These are phyloP conservation scores for Phymorhynchus buccinoides DNA, from an alignment of 1,140 invertebrate species.

Conservation along the genomic window DNA sequence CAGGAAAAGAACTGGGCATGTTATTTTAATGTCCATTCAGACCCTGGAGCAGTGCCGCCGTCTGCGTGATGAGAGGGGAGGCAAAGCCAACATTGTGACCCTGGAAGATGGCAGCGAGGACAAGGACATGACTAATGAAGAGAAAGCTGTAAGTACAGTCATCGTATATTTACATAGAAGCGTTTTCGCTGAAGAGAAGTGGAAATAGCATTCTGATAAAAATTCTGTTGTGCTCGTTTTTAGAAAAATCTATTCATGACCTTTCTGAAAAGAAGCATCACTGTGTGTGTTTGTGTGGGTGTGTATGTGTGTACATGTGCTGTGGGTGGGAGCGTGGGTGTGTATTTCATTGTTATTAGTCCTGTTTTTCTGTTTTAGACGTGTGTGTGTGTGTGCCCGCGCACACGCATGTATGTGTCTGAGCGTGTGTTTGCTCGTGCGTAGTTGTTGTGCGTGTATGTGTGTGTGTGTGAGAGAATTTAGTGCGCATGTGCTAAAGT, in stretches of 20 bases:
- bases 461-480: background rate
- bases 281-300: background rate
- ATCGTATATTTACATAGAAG: background rate
- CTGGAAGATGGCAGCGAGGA: constrained; percentile 68
- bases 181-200: background rate
- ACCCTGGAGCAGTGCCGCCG: constrained; percentile 59
- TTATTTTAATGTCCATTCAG: too few relatives aligned
- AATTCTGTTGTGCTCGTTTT: too few relatives aligned
- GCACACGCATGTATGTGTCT: too few relatives aligned
- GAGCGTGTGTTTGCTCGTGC: too few relatives aligned
- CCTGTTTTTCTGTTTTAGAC: too few relatives aligned
- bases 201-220: too few relatives aligned
- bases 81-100: constrained; percentile 60
- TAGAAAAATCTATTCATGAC: too few relatives aligned
- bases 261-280: too few relatives aligned
- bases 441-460: background rate
- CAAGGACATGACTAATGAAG: background rate
- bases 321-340: too few relatives aligned
- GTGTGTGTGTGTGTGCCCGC: background rate
- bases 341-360: too few relatives aligned
- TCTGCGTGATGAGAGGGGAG: constrained; percentile 65
- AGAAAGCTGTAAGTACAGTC: constrained; percentile 3
- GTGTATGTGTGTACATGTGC: background rate
- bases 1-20: too few relatives aligned
- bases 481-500: too few relatives aligned